Conservation (phyloP, 2,113 vertebrate species). For the Thermophis baileyi region DNA sequence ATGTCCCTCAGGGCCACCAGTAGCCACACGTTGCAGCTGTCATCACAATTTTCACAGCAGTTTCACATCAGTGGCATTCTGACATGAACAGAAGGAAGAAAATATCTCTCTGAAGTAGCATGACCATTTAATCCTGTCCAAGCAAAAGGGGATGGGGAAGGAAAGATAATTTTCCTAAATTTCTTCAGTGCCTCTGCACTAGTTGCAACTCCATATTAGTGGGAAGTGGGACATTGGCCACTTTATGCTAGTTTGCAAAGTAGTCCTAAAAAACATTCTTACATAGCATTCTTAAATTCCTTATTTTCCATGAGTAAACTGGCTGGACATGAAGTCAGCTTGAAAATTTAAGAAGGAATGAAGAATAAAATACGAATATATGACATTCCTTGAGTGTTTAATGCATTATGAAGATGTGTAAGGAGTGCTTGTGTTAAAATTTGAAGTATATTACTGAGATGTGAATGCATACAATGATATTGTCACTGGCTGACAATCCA, state of each 20-base stretch:
- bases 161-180: background rate
- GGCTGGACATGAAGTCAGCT: background rate
- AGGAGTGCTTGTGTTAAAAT: background rate
- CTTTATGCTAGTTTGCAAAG: background rate
- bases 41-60: background rate
- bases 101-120: background rate
- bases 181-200: background rate
- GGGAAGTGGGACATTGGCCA: background rate
- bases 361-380: background rate
- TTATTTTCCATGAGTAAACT: background rate
- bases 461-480: background rate
- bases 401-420: background rate
- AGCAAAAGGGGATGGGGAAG: background rate
- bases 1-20: background rate
- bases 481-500: background rate
- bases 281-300: background rate
- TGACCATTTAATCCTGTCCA: background rate
- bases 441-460: background rate
- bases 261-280: background rate
- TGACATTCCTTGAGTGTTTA: background rate
- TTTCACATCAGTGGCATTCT: background rate
- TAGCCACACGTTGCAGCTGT: background rate
- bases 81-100: background rate
- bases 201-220: background rate
- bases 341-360: background rate